These are phyloP conservation scores for Enoplosus armatus DNA, from an alignment of 2,797 vertebrate genomes.

Conservation along the genomic window DNA sequence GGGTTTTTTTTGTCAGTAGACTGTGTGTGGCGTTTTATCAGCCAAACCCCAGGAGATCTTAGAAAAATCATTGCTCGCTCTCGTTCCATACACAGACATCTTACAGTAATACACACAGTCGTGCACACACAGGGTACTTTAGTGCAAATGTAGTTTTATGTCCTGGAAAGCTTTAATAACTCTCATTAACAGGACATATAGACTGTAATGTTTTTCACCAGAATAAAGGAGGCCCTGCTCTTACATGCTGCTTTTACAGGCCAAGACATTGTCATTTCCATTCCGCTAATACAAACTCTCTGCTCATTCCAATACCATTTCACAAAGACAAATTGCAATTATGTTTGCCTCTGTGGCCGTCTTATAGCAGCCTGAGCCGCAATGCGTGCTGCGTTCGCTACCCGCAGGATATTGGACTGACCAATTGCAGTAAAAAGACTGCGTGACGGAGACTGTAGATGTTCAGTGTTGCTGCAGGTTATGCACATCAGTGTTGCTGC, in stretches of 20 bases:
- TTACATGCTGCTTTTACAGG: background rate
- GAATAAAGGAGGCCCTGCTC: background rate
- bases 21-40: constrained; percentile 44
- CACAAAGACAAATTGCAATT: constrained; percentile 27
- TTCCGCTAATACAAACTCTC: background rate
- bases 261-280: constrained; percentile 8
- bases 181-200: constrained; percentile 7
- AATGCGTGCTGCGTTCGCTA: background rate
- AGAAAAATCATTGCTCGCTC: constrained; percentile 34
- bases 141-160: constrained; percentile 12
- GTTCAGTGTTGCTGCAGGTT: background rate
- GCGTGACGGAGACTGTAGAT: constrained; percentile 9
- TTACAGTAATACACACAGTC: constrained; percentile 7
- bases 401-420: constrained; percentile 8
- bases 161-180: constrained; percentile 7
- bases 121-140: constrained; percentile 2
- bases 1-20: constrained; percentile 44
- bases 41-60: constrained; percentile 39
- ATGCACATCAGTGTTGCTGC: background rate
- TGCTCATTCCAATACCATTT: background rate
- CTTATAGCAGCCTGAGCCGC: background rate
- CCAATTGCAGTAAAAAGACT: constrained; percentile 20
- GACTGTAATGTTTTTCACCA: background rate
- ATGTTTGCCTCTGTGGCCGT: background rate
- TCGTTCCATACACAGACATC: constrained; percentile 19